Evolutionary conservation across 2,113 vertebrate genomes (phyloP).

Genomic region (Labeo catla): DNA sequence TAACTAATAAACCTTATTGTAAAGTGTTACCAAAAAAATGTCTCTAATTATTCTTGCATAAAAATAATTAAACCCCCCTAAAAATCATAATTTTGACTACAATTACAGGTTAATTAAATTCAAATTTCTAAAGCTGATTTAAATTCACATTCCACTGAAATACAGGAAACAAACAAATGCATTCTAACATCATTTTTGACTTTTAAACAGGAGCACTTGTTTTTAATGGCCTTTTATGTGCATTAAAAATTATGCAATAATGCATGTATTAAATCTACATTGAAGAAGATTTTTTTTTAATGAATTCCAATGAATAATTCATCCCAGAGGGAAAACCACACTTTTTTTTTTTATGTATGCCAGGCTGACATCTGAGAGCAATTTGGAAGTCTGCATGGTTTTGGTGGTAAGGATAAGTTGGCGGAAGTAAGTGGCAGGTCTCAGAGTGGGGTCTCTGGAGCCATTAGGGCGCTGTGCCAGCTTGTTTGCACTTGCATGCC

Average conservation of each 20-base stretch:
- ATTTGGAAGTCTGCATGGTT: conserved; percentile 74
- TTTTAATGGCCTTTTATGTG: not conserved
- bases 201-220: not conserved
- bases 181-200: not conserved
- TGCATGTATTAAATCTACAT: conserved; percentile 34
- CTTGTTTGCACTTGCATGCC: conserved; percentile 59
- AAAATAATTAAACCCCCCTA: no score
- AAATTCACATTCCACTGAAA: not conserved
- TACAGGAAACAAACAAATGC: not conserved
- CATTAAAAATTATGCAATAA: not conserved
- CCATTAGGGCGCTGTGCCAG: conserved; percentile 48
- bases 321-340: conserved; percentile 65
- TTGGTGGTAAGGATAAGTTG: conserved; percentile 73
- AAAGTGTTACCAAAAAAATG: no score
- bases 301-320: conserved; percentile 67
- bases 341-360: conserved; percentile 55
- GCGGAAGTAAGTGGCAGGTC: conserved; percentile 66
- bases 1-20: no score
- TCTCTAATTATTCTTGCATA: no score
- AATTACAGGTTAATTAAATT: not conserved
- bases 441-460: conserved; percentile 41
- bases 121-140: not conserved
- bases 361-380: conserved; percentile 75
- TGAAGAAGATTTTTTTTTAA: conserved; percentile 61
- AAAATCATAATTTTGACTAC: no score